Conservation (phyloP, 2,113 vertebrate genomes). For the Thermophis baileyi region DNA sequence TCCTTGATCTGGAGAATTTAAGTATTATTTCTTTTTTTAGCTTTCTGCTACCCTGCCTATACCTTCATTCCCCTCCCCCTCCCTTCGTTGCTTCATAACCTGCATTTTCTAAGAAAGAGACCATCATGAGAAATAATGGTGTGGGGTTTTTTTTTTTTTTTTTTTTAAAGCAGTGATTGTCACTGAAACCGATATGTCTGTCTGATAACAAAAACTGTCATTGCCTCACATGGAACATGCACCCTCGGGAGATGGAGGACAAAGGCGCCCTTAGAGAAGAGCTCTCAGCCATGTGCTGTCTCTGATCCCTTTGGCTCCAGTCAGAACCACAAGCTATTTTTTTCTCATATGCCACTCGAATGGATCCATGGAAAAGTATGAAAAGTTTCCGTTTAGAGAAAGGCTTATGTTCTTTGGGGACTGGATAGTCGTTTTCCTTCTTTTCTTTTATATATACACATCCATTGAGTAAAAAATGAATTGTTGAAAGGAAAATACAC, state of each 20-base stretch:
- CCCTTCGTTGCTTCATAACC: constrained; percentile 47
- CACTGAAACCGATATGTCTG: constrained; percentile 71
- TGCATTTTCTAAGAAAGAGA: constrained; percentile 61
- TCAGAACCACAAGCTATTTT: constrained; percentile 68
- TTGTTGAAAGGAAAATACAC: neutral
- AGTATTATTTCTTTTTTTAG: constrained; percentile 36
- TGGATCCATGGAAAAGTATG: constrained; percentile 65
- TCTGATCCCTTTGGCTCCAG: constrained; percentile 72
- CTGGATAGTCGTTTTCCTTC: constrained; percentile 28
- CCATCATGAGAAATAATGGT: constrained; percentile 67
- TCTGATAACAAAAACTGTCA: constrained; percentile 75
- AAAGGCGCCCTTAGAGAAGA: constrained; percentile 73
- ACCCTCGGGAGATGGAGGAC: constrained; percentile 66
- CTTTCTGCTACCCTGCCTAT: too few species aligned
- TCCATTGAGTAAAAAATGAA: neutral
- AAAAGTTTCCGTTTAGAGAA: constrained; percentile 53
- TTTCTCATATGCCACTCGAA: constrained; percentile 64
- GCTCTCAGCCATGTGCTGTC: constrained; percentile 47
- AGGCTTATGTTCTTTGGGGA: constrained; percentile 57
- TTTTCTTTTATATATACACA: constrained; percentile 24
- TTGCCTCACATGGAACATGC: constrained; percentile 65
- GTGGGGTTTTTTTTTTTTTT: constrained; percentile 26
- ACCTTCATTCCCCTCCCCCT: neutral
- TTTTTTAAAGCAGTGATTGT: constrained; percentile 65
- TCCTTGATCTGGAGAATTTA: constrained; percentile 51